A percentile compares a stretch with the other conserved stretches of the same genome.
Evolutionary conservation across 2,888 invertebrate species (phyloP).

Genomic region (Agonopterix alstromeriana): DNA sequence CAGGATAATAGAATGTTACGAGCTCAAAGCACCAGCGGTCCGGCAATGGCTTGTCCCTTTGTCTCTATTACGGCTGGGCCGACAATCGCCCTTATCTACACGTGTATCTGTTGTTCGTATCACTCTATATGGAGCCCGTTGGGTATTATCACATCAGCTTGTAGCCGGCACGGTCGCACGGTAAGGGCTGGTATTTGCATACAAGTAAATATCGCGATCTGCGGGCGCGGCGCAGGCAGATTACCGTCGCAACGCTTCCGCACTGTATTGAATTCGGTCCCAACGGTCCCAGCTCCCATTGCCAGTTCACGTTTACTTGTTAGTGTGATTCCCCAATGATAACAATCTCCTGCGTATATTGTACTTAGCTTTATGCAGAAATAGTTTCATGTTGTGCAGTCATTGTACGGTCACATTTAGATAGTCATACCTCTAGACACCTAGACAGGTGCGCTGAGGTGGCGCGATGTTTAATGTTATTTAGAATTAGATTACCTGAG

Average conservation of each 20-base stretch:
- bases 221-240: conserved; percentile 50
- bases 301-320: conserved; percentile 61
- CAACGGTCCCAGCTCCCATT: conserved; percentile 47
- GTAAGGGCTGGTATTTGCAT: conserved; percentile 69
- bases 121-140: conserved; percentile 66
- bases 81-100: conserved; percentile 60
- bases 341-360: conserved; percentile 42
- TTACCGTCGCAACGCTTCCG: conserved; percentile 63
- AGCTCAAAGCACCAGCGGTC: conserved; percentile 13
- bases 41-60: conserved; percentile 55
- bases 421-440: conserved; percentile 2
- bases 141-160: conserved; percentile 70
- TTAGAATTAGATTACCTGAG: neutral
- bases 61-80: conserved; percentile 59
- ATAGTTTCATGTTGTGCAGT: conserved; percentile 17
- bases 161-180: conserved; percentile 54
- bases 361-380: conserved; percentile 35
- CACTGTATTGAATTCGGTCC: conserved; percentile 64
- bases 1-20: conserved; percentile 16
- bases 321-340: conserved; percentile 66
- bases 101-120: conserved; percentile 65
- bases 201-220: conserved; percentile 72
- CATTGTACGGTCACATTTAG: conserved; percentile 12
- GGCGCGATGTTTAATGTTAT: too few species aligned
- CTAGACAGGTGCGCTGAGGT: neutral